Percentiles rank a stretch among this genome's conserved stretches.
phyloP scores from a whole-genome alignment of 2,797 vertebrate genomes.

The Eulemur rubriventer region DNA sequence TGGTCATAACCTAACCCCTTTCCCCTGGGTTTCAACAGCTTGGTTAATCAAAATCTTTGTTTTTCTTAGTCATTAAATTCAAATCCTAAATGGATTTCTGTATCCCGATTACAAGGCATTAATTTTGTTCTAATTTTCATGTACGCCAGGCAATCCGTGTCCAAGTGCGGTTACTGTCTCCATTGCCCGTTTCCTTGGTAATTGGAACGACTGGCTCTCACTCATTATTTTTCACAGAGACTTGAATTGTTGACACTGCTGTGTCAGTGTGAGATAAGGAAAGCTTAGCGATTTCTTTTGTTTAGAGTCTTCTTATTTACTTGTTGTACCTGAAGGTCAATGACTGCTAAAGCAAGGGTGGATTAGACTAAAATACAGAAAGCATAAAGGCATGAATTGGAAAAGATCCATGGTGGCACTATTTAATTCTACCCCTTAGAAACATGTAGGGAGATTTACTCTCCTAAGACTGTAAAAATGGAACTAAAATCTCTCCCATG shows the following conservation, averaged over 20 bases:
- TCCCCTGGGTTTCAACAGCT: slow-evolving; percentile 7
- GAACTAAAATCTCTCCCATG: background rate
- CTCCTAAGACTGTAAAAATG: background rate
- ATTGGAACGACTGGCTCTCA: slow-evolving; percentile 55
- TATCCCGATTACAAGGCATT: slow-evolving; percentile 76
- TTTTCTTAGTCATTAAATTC: slow-evolving; percentile 62
- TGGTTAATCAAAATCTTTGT: slow-evolving; percentile 52
- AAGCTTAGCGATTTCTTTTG: slow-evolving; percentile 61
- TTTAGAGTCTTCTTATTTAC: slow-evolving; percentile 61
- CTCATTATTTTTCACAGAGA: slow-evolving; percentile 63
- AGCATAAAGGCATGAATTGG: slow-evolving; percentile 44
- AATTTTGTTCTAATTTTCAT: slow-evolving; percentile 69
- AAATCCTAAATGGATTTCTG: slow-evolving; percentile 65
- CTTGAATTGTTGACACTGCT: slow-evolving; percentile 59
- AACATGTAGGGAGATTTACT: slow-evolving; percentile 35
- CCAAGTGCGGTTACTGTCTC: slow-evolving; percentile 57
- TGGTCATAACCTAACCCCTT: background rate
- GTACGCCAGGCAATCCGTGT: slow-evolving; percentile 51
- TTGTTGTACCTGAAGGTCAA: slow-evolving; percentile 71
- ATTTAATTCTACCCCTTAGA: slow-evolving; percentile 55
- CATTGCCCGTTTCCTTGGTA: slow-evolving; percentile 71
- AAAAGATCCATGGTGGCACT: slow-evolving; percentile 1
- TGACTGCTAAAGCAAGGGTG: slow-evolving; percentile 55
- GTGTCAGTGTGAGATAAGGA: slow-evolving; percentile 52
- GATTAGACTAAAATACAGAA: slow-evolving; percentile 64